Percentiles rank a stretch among this genome's conserved stretches.
Conservation (phyloP, 1,140 invertebrate species). For the Microplitis demolitor region DNA sequence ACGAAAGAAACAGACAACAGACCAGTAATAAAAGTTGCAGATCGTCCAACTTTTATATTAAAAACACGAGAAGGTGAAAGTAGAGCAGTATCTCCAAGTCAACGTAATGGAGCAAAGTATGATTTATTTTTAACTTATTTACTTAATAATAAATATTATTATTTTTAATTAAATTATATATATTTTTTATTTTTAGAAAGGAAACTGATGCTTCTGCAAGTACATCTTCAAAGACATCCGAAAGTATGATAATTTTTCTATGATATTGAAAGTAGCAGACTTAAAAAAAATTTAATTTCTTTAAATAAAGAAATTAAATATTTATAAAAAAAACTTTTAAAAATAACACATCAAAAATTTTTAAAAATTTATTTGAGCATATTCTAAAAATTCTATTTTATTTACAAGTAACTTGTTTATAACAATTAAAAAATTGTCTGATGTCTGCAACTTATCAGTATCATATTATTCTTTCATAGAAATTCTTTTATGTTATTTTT, state of each 20-base stretch:
- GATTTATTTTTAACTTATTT: constrained; percentile 16
- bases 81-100: constrained; percentile 60
- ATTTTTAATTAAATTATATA: background rate
- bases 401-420: too few species aligned
- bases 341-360: too few species aligned
- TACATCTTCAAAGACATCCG: constrained; percentile 30
- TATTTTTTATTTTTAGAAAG: constrained; percentile 43
- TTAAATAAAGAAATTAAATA: too few species aligned
- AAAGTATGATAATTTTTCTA: constrained; percentile 16
- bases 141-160: constrained; percentile 19
- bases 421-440: too few species aligned
- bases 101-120: constrained; percentile 55
- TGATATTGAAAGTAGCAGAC: too few species aligned
- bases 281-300: too few species aligned
- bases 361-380: too few species aligned
- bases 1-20: constrained; percentile 47
- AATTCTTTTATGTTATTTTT: background rate
- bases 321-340: too few species aligned
- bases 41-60: constrained; percentile 63
- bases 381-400: too few species aligned
- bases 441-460: too few species aligned
- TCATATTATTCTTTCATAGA: too few species aligned
- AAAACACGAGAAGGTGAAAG: constrained; percentile 63
- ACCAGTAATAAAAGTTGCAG: constrained; percentile 47
- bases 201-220: constrained; percentile 39